Percentiles rank a stretch among this genome's conserved stretches.
These are phyloP conservation scores for Drosophila emarginata DNA, from an alignment of 2,888 invertebrate species.

Conservation along the genomic window DNA sequence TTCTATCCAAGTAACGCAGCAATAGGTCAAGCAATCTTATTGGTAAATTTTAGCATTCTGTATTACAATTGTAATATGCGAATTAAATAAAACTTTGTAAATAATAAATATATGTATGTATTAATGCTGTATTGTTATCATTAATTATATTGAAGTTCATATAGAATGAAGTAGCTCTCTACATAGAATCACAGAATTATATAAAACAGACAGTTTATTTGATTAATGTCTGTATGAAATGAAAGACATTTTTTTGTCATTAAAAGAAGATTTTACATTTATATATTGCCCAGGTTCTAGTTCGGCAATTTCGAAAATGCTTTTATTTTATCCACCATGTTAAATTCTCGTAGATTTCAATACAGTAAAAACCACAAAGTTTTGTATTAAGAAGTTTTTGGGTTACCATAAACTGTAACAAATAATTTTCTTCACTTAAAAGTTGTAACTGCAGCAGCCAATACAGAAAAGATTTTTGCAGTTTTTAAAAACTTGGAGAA, in stretches of 20 bases:
- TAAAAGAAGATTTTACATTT: neutral
- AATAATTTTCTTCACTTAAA: too few species aligned
- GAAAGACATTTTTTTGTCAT: neutral
- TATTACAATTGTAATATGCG: slow-evolving; percentile 35
- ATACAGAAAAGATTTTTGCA: too few species aligned
- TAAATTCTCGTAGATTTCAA: too few species aligned
- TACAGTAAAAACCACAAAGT: too few species aligned
- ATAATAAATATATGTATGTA: slow-evolving; percentile 23
- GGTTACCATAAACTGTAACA: too few species aligned
- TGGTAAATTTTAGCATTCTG: slow-evolving; percentile 36
- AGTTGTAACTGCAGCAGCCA: too few species aligned
- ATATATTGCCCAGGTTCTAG: neutral
- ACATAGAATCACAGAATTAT: neutral
- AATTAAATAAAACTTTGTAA: slow-evolving; percentile 46
- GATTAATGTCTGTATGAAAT: too few species aligned
- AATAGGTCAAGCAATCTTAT: slow-evolving; percentile 11
- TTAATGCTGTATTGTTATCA: neutral
- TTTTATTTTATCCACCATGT: too few species aligned
- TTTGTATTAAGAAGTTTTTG: too few species aligned
- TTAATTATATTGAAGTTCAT: too few species aligned
- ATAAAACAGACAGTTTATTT: neutral
- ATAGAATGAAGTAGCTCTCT: neutral
- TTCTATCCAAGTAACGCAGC: slow-evolving; percentile 18
- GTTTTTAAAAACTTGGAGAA: too few species aligned
- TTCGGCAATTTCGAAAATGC: too few species aligned